Evolutionary conservation across 2,888 invertebrate genomes (phyloP), one percentile per base, ranked within the genome.

Genomic region (Campoletis raptor): DNA sequence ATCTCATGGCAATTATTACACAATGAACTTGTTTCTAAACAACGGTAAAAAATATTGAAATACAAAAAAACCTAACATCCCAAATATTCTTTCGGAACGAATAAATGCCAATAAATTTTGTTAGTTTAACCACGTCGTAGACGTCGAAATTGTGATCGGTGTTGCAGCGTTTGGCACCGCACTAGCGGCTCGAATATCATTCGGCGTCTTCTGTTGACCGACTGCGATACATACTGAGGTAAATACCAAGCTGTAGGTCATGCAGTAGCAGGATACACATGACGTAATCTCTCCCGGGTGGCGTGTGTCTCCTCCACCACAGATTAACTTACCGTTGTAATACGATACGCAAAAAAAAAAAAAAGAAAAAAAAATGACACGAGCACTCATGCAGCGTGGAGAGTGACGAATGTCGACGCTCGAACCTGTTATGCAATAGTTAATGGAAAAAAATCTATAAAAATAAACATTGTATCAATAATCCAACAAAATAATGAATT

Each of bases 161-260:
- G 82, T 37, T 45, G 54, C 36, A 40, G 61, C 15, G 66, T 77
- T 77, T 81, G 86, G 83, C 83, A 81, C 77, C 67, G 76, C 45
- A 18, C 48, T 52, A 54, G n/a, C 78, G 79, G 57, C 77, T 83
- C 79, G 80, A 80, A 81, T 80, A 76, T 83, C 86, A 80, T 81
- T 80, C 36, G 42, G 83, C 76, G 77, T 81, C 72, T 64, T 64
- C 61, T 73, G 80, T 81, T 79, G 77, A 77, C 57, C 72, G 61
- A 83, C 45, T 70, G 57, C 76, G 76, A 45, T 66, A 76, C 76
- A 72, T 24, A 40, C 45, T 42, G 76, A 76, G 83, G 66, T 57
- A 81, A 82, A 67, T 76, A 81, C 52, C 21, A 74, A 82, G 70
- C 37, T 69, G 52, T 52, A 66, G 72, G 64, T 52, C 85, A 79